Evolutionary conservation across 2,888 invertebrate genomes (phyloP).

Genomic region (Slavum lentiscoides): DNA sequence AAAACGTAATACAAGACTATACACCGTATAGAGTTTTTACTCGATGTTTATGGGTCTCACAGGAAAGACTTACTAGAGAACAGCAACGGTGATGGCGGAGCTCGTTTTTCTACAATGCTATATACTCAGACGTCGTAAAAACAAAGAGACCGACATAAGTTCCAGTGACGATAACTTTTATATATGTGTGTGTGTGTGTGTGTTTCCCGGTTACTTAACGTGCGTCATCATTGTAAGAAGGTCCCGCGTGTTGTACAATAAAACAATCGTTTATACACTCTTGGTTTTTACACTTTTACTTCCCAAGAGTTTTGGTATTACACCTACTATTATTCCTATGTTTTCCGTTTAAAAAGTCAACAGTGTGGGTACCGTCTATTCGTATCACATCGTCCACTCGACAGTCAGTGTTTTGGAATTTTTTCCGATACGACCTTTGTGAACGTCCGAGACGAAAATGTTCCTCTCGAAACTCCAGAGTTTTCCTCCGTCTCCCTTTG

Average conservation of each 20-base stretch:
- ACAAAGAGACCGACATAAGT: not conserved
- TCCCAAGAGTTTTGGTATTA: too few relatives aligned
- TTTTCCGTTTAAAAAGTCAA: too few relatives aligned
- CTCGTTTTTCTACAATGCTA: slow-evolving; percentile 27
- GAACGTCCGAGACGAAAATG: too few relatives aligned
- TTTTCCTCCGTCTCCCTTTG: too few relatives aligned
- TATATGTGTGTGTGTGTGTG: not conserved
- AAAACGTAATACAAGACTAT: not conserved
- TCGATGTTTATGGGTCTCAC: not conserved
- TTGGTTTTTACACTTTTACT: too few relatives aligned
- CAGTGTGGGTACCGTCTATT: too few relatives aligned
- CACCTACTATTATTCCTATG: too few relatives aligned
- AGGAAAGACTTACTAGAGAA: not conserved
- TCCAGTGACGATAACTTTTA: not conserved
- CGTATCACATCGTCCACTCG: too few relatives aligned
- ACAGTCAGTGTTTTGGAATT: too few relatives aligned
- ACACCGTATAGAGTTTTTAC: not conserved
- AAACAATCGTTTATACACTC: too few relatives aligned
- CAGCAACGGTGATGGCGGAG: not conserved
- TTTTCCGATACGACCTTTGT: too few relatives aligned
- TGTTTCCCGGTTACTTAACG: not conserved
- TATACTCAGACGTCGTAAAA: slow-evolving; percentile 1
- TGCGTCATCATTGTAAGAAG: not conserved
- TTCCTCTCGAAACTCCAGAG: too few relatives aligned
- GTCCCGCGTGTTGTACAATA: not conserved